Conservation (phyloP, 2,888 invertebrate genomes). For the Phyllotreta striolata region DNA sequence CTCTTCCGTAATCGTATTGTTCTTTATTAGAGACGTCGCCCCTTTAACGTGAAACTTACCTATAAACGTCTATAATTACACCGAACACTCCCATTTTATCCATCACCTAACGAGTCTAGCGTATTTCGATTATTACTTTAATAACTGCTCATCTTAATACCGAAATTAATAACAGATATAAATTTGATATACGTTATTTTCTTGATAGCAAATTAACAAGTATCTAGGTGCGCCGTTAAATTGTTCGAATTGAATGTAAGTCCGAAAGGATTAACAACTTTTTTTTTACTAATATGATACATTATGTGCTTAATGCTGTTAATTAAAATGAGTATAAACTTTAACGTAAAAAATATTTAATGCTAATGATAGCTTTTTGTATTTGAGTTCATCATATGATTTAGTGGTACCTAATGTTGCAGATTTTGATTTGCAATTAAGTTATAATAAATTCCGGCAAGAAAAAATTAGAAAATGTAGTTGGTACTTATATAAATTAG, state of each 20-base stretch:
- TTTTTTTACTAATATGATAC: neutral
- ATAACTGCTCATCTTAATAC: conserved; percentile 19
- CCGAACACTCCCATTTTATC: conserved; percentile 19
- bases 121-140: conserved; percentile 17
- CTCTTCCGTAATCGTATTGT: too few species aligned
- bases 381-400: too few species aligned
- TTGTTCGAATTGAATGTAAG: conserved; percentile 9
- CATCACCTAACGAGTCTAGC: conserved; percentile 14
- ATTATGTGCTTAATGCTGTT: conserved; percentile 1
- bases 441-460: too few species aligned
- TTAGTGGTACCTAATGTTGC: too few species aligned
- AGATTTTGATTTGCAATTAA: too few species aligned
- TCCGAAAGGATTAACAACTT: conserved; percentile 6
- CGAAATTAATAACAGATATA: conserved; percentile 20
- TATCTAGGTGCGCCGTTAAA: conserved; percentile 9
- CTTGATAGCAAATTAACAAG: conserved; percentile 1
- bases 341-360: neutral
- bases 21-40: too few species aligned
- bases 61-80: conserved; percentile 16
- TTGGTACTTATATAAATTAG: too few species aligned
- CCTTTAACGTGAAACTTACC: conserved; percentile 6
- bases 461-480: too few species aligned
- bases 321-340: neutral
- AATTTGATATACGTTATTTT: conserved; percentile 12
- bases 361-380: too few species aligned